A percentile compares a stretch with the other conserved stretches of the same genome.
Evolutionary conservation across 2,888 invertebrate species (phyloP).

Genomic region (Pristionchus exspectatus): DNA sequence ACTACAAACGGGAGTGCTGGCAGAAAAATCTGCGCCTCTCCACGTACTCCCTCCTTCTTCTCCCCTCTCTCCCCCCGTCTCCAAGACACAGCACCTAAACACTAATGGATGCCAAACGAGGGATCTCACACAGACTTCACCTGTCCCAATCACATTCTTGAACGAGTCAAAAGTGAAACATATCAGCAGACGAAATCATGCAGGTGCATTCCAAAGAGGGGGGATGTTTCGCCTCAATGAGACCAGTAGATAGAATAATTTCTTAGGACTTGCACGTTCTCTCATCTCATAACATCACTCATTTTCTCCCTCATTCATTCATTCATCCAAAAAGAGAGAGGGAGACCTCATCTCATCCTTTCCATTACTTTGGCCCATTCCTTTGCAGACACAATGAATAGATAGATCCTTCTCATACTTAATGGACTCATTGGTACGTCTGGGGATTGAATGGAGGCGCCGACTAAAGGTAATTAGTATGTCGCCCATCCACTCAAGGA

Average conservation of each 20-base stretch:
- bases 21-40: neutral
- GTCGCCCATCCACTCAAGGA: neutral
- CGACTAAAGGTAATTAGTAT: neutral
- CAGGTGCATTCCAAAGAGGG: neutral
- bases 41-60: neutral
- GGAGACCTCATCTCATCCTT: neutral
- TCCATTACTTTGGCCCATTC: neutral
- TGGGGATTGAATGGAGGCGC: neutral
- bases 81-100: neutral
- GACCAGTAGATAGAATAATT: neutral
- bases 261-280: neutral
- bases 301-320: neutral
- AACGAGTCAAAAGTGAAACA: neutral
- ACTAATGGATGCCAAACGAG: neutral
- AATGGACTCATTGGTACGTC: neutral
- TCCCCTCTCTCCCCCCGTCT: neutral
- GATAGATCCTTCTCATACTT: neutral
- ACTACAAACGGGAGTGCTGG: constrained; percentile 7
- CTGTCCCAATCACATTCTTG: constrained; percentile 2
- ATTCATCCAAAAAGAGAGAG: neutral
- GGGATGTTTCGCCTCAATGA: neutral
- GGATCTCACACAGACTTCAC: constrained; percentile 24
- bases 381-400: neutral
- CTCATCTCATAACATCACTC: neutral
- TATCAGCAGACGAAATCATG: neutral